A percentile compares a stretch with the other conserved stretches of the same genome.
Evolutionary conservation across 1,140 invertebrate species (phyloP).

Genomic region (Copidosoma floridanum): DNA sequence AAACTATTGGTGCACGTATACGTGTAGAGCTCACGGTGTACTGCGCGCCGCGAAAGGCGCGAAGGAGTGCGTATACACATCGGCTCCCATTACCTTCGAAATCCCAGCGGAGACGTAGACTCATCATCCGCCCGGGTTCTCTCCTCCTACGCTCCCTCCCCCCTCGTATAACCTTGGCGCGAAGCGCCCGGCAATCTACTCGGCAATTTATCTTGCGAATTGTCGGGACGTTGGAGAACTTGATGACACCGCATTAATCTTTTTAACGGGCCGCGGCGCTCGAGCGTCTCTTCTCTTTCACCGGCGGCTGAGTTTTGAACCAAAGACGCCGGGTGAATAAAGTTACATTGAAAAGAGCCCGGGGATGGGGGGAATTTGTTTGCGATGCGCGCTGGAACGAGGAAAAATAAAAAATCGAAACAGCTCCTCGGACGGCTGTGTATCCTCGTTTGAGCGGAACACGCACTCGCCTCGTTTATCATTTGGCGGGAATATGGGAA

Average conservation of each 20-base stretch:
- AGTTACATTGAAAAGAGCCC: too few species aligned
- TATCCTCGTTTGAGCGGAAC: too few species aligned
- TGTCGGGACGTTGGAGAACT: conserved; percentile 22
- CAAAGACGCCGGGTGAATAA: too few species aligned
- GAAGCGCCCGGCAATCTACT: conserved; percentile 13
- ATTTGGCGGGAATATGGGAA: too few species aligned
- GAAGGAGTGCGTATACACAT: conserved; percentile 42
- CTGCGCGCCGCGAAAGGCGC: conserved; percentile 28
- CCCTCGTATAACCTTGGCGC: background rate
- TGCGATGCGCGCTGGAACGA: too few species aligned
- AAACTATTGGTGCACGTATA: too few species aligned
- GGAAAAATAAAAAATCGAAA: too few species aligned
- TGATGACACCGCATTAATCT: conserved; percentile 23
- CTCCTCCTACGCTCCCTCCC: conserved; percentile 15
- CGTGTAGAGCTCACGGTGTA: conserved; percentile 19
- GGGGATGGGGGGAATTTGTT: too few species aligned
- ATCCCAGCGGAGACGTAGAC: conserved; percentile 39
- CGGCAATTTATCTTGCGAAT: conserved; percentile 25
- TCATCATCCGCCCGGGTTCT: conserved; percentile 16
- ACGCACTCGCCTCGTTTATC: too few species aligned
- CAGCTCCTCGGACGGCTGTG: too few species aligned
- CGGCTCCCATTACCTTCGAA: conserved; percentile 49
- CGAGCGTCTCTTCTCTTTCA: too few species aligned
- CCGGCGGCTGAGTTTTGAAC: too few species aligned
- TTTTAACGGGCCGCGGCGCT: conserved; percentile 1